phyloP scores from a whole-genome alignment of 2,113 vertebrate species.

The Taurulus bubalis region DNA sequence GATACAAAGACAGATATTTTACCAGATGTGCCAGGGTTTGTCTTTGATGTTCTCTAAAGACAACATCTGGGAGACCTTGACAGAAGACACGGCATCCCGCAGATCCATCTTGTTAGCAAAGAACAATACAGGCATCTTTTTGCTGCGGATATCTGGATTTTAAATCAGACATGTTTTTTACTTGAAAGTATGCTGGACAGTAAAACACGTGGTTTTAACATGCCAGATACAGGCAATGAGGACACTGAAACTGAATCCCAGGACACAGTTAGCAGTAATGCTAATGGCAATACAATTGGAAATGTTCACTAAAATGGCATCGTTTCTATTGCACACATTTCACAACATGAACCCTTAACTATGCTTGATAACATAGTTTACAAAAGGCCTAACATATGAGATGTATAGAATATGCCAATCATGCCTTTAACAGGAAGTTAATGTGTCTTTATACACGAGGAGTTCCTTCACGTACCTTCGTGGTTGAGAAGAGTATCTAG shows the following conservation, averaged over 20 bases:
- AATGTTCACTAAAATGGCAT: neutral
- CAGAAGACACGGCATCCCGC: constrained; percentile 91
- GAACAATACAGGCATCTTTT: constrained; percentile 94
- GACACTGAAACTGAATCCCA: neutral
- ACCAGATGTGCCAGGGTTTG: constrained; percentile 99
- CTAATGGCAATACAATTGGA: neutral
- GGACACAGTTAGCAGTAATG: neutral
- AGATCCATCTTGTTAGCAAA: constrained; percentile 99
- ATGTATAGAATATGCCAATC: neutral
- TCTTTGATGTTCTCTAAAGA: constrained; percentile 97
- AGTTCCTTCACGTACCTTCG: constrained; percentile 88
- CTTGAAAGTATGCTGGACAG: neutral
- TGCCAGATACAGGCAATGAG: neutral
- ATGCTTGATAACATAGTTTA: neutral
- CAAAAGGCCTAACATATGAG: neutral
- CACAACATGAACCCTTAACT: neutral
- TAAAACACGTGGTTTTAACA: neutral
- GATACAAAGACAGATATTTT: constrained; percentile 56
- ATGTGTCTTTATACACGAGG: neutral
- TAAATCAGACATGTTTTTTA: constrained; percentile 1
- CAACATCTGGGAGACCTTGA: constrained; percentile 94
- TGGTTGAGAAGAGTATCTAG: constrained; percentile 95
- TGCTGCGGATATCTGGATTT: constrained; percentile 89
- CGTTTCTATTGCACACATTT: neutral
- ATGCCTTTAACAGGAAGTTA: neutral